A percentile compares a stretch with the other conserved stretches of the same genome.
phyloP scores from a whole-genome alignment of 2,797 vertebrate genomes.

The Cossypha niveicapilla region DNA sequence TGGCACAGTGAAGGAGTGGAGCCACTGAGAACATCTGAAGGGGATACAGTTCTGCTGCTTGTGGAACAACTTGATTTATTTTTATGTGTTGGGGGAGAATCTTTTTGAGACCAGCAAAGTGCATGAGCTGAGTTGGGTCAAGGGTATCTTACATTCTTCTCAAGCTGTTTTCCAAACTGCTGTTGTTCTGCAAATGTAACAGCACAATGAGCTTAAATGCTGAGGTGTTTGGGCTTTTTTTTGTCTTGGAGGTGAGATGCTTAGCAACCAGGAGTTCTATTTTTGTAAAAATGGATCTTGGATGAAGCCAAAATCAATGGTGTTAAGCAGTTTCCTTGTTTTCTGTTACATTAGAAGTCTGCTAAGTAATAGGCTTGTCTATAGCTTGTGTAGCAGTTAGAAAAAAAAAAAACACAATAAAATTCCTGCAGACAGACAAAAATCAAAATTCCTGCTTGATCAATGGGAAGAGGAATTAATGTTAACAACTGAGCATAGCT shows the following conservation, averaged over 20 bases:
- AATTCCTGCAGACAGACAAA: background rate
- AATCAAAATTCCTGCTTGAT: background rate
- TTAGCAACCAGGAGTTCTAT: constrained; percentile 7
- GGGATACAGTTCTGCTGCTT: background rate
- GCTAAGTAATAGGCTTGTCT: background rate
- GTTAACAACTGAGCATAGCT: background rate
- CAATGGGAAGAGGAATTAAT: background rate
- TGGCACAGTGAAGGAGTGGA: background rate
- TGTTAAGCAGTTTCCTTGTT: background rate
- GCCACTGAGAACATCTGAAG: background rate
- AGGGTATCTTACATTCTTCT: background rate
- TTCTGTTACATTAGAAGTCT: background rate
- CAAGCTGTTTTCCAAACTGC: background rate
- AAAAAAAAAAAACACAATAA: background rate
- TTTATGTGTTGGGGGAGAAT: background rate
- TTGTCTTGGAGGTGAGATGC: background rate
- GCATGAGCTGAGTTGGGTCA: background rate
- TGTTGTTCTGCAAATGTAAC: background rate
- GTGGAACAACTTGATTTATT: background rate
- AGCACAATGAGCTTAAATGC: background rate
- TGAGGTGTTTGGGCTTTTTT: background rate
- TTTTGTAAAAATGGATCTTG: background rate
- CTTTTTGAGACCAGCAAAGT: background rate
- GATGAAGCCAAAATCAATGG: background rate
- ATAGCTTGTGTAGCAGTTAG: background rate